Evolutionary conservation across 2,888 invertebrate species (phyloP).

Genomic region (Idaea dimidiata): DNA sequence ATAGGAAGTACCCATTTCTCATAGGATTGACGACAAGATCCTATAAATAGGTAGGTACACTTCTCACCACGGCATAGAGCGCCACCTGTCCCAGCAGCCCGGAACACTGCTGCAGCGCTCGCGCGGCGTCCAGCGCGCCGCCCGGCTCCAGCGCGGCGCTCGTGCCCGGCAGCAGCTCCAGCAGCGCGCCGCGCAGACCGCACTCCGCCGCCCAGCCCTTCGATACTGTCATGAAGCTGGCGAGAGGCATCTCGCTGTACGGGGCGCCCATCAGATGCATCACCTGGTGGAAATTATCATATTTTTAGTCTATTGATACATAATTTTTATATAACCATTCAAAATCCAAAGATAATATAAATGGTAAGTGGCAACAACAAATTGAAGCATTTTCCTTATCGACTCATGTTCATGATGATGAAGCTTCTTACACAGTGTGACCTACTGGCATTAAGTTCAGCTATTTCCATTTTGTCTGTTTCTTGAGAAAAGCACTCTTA

Average conservation of each 20-base stretch:
- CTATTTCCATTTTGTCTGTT: too few relatives aligned
- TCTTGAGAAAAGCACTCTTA: too few relatives aligned
- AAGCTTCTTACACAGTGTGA: too few relatives aligned
- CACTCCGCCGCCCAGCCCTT: constrained; percentile 97
- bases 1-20: too few relatives aligned
- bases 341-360: too few relatives aligned
- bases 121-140: constrained; percentile 89
- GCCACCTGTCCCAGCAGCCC: constrained; percentile 94
- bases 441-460: too few relatives aligned
- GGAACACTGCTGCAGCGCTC: constrained; percentile 93
- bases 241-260: constrained; percentile 90
- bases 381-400: too few relatives aligned
- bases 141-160: constrained; percentile 86
- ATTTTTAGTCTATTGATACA: background rate
- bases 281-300: constrained; percentile 68
- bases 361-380: background rate
- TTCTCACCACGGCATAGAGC: constrained; percentile 85
- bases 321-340: too few relatives aligned
- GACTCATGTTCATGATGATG: too few relatives aligned
- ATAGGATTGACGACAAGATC: background rate
- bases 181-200: constrained; percentile 95
- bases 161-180: constrained; percentile 85
- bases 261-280: constrained; percentile 93
- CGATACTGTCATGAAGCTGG: constrained; percentile 95
- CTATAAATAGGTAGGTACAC: background rate